Base-by-base conservation (phyloP, 2,888 invertebrate genomes). In the Cosmia pyralina region DNA sequence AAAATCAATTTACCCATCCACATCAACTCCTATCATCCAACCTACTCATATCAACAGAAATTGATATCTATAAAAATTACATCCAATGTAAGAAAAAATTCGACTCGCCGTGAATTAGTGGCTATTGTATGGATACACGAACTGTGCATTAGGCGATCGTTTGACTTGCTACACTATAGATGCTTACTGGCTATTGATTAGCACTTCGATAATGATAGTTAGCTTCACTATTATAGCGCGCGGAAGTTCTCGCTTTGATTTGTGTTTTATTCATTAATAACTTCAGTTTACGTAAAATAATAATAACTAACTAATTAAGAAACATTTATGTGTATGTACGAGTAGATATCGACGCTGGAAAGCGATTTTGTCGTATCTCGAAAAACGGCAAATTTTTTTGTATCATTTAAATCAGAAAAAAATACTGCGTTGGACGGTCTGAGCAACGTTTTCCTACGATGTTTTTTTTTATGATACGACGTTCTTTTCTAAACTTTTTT, bases 101-200 rank as follows among this genome's bases (percentile, higher is more conserved):
- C 64, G 22, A 3, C 70, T 84, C 72, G 50, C 73, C 63, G 60
- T 62, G 81, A 87, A 88, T 90, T 86, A 88, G 82, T 69, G 65
- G 69, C 72, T 82, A 89, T 90, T 90, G 88, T 90, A 83, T 79
- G 75, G 74, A 80, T 84, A 90, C 89, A 91, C 82, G 89, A 88
- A 85, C 87, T 83, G 77, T 88, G 86, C 91, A 90, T 91, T 91
- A 90, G 74, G 72, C 76, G 75, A 80, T 81, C 80, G 72, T 86
- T 84, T 75, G 81, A 67, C 83, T 88, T 85, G 85, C 86, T 85
- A 76, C 70, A 66, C 73, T 78, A 66, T 72, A 76, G 81, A 79
- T 82, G 75, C 66, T 71, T 38, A 73, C 72, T 66, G 64, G 55
- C 73, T 55, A 75, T 77, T 84, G 77, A 84, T 84, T 80, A 75